A percentile compares a stretch with the other conserved stretches of the same genome.
These are phyloP conservation scores for Sebastes aleutianus DNA, from an alignment of 2,797 vertebrate genomes.

Conservation along the genomic window DNA sequence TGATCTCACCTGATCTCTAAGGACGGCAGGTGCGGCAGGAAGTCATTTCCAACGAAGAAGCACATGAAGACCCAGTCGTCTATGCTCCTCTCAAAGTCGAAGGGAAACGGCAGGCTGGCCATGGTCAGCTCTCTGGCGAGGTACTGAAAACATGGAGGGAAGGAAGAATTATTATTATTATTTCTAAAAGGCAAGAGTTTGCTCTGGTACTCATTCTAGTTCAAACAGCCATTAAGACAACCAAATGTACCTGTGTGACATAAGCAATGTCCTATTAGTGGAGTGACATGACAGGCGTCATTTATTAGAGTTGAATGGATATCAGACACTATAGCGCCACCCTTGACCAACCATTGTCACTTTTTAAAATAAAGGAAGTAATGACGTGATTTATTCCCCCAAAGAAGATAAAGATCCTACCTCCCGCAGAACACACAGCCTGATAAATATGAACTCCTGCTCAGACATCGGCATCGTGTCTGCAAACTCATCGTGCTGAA, in stretches of 20 bases:
- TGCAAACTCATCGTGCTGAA: slow-evolving; percentile 94
- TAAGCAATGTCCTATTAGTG: neutral
- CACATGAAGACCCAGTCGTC: slow-evolving; percentile 99
- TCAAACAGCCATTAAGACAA: neutral
- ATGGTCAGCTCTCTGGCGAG: slow-evolving; percentile 93
- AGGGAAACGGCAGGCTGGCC: slow-evolving; percentile 94
- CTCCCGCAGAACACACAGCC: slow-evolving; percentile 92
- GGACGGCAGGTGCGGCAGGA: slow-evolving; percentile 95
- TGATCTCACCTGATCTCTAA: slow-evolving; percentile 92
- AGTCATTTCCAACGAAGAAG: slow-evolving; percentile 99
- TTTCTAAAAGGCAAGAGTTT: neutral
- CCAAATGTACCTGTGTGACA: neutral
- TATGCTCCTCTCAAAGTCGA: slow-evolving; percentile 93
- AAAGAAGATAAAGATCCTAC: slow-evolving; percentile 59
- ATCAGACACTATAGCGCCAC: no score
- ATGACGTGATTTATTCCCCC: neutral
- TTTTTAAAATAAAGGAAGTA: neutral
- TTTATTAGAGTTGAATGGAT: neutral
- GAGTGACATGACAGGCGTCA: neutral
- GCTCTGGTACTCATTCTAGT: neutral
- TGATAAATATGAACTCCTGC: slow-evolving; percentile 96
- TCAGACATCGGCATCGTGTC: slow-evolving; percentile 83
- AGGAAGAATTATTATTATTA: neutral
- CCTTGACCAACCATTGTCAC: no score
- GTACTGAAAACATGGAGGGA: slow-evolving; percentile 80